Base-by-base conservation (phyloP, 2,888 invertebrate genomes). In the Volucella bombylans region DNA sequence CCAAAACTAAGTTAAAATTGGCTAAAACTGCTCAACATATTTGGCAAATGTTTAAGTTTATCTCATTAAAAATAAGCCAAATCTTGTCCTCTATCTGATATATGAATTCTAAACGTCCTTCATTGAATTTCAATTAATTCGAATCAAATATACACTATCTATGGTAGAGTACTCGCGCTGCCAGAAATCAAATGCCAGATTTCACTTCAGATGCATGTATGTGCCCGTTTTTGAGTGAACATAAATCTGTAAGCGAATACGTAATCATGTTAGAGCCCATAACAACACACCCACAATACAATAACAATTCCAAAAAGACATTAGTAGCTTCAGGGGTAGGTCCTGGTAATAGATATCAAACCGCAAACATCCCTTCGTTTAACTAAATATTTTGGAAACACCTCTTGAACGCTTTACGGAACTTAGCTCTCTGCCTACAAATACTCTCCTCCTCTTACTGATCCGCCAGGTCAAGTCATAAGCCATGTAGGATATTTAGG, bases 311-410 rank as follows among this genome's bases (percentile, higher is more conserved):
- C 52, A 52, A 71, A 59, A 50, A 23, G 65, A 31, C 54, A 54
- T 71, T 67, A 61, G 39, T 31, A 31, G 23, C 64, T 49, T 14
- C 10, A 14, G 3, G 55, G 39, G 43, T 9, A 8, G 18, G 49
- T 15, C 59, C 67, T 12, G 38, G 50, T 67, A 59, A 50, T 41
- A n/a, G 74, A 43, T 57, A 45, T 47, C 62, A 50, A 38, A 50
- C 10, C 12, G 6, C 57, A 65, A 15, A 59, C 50, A 73, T 14
- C 38, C 55, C 14, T 57, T 47, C 47, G n/a, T 47, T 18, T 15
- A 47, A 41, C 45, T 50, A 45, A 67, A 74, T 76, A 59, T 67
- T 76, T 67, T 59, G 45, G n/a, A 67, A 76, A 67, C 59, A 76
- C 59, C 59, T 59, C 31, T n/a, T 23, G 59, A 15, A 67, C 14